Percentiles rank a stretch among this genome's conserved stretches.
Conservation (phyloP, 2,113 vertebrate species). For the Candoia aspera region DNA sequence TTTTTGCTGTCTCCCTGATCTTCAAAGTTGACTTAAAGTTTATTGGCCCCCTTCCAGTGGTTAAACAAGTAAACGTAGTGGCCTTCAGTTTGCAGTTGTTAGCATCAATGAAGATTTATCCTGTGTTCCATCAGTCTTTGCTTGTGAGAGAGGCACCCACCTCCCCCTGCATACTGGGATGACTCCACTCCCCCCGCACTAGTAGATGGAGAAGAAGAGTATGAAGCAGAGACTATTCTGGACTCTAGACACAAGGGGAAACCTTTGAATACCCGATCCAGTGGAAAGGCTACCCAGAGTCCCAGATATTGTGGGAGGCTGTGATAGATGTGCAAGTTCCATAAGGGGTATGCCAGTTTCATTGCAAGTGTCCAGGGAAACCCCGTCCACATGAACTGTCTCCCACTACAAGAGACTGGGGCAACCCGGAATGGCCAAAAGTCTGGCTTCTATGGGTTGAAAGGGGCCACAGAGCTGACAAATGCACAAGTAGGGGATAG, state of each 20-base stretch:
- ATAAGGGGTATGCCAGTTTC: not conserved
- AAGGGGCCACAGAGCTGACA: not conserved
- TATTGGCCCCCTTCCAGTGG: not conserved
- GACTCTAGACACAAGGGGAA: not conserved
- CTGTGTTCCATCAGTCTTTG: not conserved
- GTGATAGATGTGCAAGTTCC: not conserved
- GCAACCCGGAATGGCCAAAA: not conserved
- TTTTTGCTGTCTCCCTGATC: not conserved
- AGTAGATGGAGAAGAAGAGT: not conserved
- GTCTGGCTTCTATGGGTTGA: not conserved
- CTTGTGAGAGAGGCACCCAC: not conserved
- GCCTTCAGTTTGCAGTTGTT: not conserved
- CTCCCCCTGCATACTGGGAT: not conserved
- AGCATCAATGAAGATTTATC: not conserved
- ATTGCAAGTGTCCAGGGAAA: not conserved
- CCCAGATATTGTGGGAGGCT: not conserved
- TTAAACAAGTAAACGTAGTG: not conserved
- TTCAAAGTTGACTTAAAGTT: not conserved
- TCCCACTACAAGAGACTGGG: not conserved
- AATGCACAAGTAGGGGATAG: not conserved
- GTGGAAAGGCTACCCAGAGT: not conserved
- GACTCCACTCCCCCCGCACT: not conserved
- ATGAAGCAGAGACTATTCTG: not conserved
- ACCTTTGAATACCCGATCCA: not conserved
- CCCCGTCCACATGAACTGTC: not conserved